Base-by-base conservation (phyloP, 2,797 vertebrate genomes). In the Choloepus didactylus region DNA sequence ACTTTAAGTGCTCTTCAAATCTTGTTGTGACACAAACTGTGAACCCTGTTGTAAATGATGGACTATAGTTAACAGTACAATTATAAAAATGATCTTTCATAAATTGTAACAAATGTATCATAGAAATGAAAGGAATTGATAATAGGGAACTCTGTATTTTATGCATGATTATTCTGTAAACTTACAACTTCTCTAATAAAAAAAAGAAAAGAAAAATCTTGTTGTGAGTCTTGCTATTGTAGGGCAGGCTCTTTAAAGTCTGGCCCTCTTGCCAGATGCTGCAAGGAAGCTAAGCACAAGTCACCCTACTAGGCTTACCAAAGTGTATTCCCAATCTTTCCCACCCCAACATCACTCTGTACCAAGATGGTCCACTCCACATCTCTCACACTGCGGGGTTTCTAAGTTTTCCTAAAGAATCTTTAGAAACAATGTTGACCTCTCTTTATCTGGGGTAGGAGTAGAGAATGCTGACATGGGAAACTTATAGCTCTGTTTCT, bases 401-500 rank as follows among this genome's bases (percentile, higher is more conserved):
- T 93, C 69, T 77, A 69, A 5, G 25, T 72, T 94, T 88, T 51
- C 92, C 75, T 44, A 75, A 49, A 44, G 29, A 69, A 46, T 70
- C 66, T 94, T 92, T 80, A 56, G 73, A 89, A 91, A 94, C 59
- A 75, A 67, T 41, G 27, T 66, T 89, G 69, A 23, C 44, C 86
- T 93, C 35, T 77, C 29, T 66, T 35, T 25, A 72, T 21, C 18
- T 18, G 4, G 12, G 69, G 51, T 21, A 72, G 67, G 82, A 89
- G 80, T 56, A 25, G 62, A 76, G 69, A 77, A 66, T 49, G 80
- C 35, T 77, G 56, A 70, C 56, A 38, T 38, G 35, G 35, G 35
- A 23, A 27, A 49, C 44, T 77, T 60, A 79, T 51, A 62, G 23
- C 12, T 73, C 49, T 10, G 25, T 64, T 67, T 16, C 35, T 80